These are phyloP conservation scores for Protobothrops flavoviridis DNA, from an alignment of 2,113 vertebrate species.

Conservation along the genomic window DNA sequence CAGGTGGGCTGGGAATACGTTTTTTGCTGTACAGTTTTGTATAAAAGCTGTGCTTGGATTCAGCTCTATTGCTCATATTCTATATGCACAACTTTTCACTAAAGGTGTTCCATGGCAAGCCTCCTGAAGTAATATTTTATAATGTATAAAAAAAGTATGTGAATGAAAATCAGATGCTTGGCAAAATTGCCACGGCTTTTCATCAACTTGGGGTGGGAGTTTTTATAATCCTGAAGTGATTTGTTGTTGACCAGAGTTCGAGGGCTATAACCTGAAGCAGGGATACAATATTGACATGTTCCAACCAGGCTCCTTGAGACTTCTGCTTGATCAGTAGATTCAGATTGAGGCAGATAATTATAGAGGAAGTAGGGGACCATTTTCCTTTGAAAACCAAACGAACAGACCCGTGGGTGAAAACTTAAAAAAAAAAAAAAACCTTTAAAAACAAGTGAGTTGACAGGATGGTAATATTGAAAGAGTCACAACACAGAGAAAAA, in stretches of 20 bases:
- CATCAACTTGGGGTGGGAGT: background rate
- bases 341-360: background rate
- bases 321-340: background rate
- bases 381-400: background rate
- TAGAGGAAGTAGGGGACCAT: background rate
- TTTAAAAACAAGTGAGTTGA: background rate
- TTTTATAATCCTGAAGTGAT: background rate
- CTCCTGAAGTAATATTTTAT: conserved; percentile 20
- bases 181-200: conserved; percentile 24
- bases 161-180: conserved; percentile 39
- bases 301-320: background rate
- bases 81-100: background rate
- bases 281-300: background rate
- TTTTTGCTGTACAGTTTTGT: background rate
- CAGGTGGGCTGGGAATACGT: accelerated
- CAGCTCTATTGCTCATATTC: background rate
- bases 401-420: background rate
- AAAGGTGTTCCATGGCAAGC: background rate
- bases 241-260: conserved; percentile 1
- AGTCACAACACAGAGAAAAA: no score
- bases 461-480: no score
- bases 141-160: background rate
- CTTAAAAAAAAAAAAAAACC: no score
- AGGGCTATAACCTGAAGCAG: background rate
- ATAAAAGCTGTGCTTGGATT: background rate